Evolutionary conservation across 2,888 invertebrate genomes (phyloP).

Genomic region (Xestia rhomboidea): DNA sequence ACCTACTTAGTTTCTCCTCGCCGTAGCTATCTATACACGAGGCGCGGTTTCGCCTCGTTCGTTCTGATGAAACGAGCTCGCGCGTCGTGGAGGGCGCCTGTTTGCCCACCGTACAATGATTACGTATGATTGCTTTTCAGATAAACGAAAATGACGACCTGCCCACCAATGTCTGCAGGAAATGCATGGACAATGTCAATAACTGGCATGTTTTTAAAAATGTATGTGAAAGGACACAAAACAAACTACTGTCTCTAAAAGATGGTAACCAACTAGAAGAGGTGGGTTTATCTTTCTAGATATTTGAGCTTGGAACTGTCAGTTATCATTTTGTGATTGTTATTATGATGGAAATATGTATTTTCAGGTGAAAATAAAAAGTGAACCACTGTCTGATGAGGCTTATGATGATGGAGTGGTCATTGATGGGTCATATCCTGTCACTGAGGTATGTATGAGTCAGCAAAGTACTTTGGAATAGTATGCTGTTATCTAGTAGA

Average conservation of each 20-base stretch:
- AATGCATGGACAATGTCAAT: slow-evolving; percentile 92
- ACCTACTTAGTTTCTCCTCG: slow-evolving; percentile 89
- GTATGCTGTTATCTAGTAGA: slow-evolving; percentile 46
- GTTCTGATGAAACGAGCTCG: slow-evolving; percentile 86
- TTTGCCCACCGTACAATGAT: slow-evolving; percentile 84
- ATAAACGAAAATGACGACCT: slow-evolving; percentile 91
- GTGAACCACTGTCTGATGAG: slow-evolving; percentile 90
- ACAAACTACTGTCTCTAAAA: slow-evolving; percentile 91
- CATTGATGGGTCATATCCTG: slow-evolving; percentile 88
- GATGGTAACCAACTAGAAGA: slow-evolving; percentile 90
- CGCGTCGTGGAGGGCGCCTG: slow-evolving; percentile 82
- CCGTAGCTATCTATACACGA: slow-evolving; percentile 86
- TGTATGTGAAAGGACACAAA: slow-evolving; percentile 92
- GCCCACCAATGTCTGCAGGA: slow-evolving; percentile 92
- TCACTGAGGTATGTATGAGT: slow-evolving; percentile 84
- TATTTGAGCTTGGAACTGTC: slow-evolving; percentile 82
- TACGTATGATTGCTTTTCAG: slow-evolving; percentile 90
- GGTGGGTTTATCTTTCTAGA: slow-evolving; percentile 82
- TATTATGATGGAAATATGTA: slow-evolving; percentile 76
- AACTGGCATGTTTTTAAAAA: slow-evolving; percentile 92
- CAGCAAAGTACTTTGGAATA: slow-evolving; percentile 44
- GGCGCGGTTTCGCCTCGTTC: slow-evolving; percentile 87
- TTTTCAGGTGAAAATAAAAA: slow-evolving; percentile 90
- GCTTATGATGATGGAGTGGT: slow-evolving; percentile 89
- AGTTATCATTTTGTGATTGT: slow-evolving; percentile 68